A percentile compares a stretch with the other conserved stretches of the same genome.
Evolutionary conservation across 2,113 vertebrate species (phyloP).

Genomic region (Platichthys flesus): DNA sequence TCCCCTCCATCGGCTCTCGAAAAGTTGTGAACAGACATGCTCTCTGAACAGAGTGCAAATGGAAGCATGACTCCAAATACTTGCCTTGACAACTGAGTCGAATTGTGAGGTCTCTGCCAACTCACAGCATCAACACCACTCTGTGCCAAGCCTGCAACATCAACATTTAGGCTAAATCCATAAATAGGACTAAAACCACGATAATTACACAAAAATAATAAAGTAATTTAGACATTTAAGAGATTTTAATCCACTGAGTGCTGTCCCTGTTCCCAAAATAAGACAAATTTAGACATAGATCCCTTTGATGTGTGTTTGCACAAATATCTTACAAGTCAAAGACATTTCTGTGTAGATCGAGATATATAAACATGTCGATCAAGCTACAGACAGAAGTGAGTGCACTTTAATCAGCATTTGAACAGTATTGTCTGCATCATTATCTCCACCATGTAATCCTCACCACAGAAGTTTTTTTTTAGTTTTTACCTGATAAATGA

Average conservation of each 20-base stretch:
- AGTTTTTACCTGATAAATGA: too few relatives aligned
- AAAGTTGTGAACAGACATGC: slow-evolving; percentile 36
- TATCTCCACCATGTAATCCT: too few relatives aligned
- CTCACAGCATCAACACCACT: slow-evolving; percentile 31
- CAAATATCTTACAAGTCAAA: not conserved
- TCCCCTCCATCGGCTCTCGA: not conserved
- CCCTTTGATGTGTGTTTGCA: slow-evolving; percentile 21
- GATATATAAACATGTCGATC: too few relatives aligned
- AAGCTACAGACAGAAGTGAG: too few relatives aligned
- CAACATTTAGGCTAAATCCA: slow-evolving; percentile 45
- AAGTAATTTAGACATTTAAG: slow-evolving; percentile 26
- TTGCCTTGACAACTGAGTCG: slow-evolving; percentile 55
- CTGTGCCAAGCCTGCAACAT: slow-evolving; percentile 40
- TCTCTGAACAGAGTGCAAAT: slow-evolving; percentile 29
- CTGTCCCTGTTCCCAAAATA: slow-evolving; percentile 31
- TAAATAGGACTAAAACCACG: slow-evolving; percentile 41
- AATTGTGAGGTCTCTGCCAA: slow-evolving; percentile 31
- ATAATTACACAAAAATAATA: slow-evolving; percentile 34
- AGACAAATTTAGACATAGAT: slow-evolving; percentile 28
- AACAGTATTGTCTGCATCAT: too few relatives aligned
- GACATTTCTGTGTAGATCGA: not conserved
- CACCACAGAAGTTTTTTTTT: too few relatives aligned
- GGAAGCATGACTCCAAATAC: slow-evolving; percentile 50
- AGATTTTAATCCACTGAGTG: slow-evolving; percentile 33
- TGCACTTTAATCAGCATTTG: too few relatives aligned